Conservation (phyloP, 2,113 vertebrate species). For the Ranitomeya variabilis region DNA sequence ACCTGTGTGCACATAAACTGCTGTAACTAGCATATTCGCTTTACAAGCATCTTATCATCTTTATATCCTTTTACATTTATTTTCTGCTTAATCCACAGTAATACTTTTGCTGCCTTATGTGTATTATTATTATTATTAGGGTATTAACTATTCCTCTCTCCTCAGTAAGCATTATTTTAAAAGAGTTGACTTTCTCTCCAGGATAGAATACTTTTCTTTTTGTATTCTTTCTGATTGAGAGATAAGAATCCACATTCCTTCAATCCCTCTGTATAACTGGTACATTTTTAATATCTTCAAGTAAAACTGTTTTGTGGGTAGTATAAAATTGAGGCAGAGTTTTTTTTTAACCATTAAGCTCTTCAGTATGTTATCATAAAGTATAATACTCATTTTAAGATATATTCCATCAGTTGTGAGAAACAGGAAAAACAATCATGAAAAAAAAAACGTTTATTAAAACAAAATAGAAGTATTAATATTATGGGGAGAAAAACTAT, state of each 20-base stretch:
- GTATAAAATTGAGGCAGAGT: not conserved
- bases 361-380: not conserved
- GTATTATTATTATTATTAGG: conserved; percentile 31
- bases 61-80: conserved; percentile 30
- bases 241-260: conserved; percentile 10
- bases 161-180: conserved; percentile 23
- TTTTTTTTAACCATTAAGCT: not conserved
- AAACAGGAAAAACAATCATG: not conserved
- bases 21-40: not conserved
- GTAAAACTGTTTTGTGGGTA: not conserved
- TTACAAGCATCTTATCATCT: conserved; percentile 37
- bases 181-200: conserved; percentile 5
- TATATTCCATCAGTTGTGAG: not conserved
- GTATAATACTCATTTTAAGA: conserved; percentile 5
- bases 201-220: not conserved
- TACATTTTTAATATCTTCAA: not conserved
- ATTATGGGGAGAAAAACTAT: no score
- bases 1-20: conserved; percentile 9
- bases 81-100: conserved; percentile 37
- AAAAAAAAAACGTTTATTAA: not conserved
- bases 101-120: conserved; percentile 11
- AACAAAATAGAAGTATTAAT: no score
- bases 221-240: conserved; percentile 15
- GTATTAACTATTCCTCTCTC: conserved; percentile 20
- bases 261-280: not conserved